Evolutionary conservation across 2,888 invertebrate species (phyloP).

Genomic region (Mimachlamys varia): DNA sequence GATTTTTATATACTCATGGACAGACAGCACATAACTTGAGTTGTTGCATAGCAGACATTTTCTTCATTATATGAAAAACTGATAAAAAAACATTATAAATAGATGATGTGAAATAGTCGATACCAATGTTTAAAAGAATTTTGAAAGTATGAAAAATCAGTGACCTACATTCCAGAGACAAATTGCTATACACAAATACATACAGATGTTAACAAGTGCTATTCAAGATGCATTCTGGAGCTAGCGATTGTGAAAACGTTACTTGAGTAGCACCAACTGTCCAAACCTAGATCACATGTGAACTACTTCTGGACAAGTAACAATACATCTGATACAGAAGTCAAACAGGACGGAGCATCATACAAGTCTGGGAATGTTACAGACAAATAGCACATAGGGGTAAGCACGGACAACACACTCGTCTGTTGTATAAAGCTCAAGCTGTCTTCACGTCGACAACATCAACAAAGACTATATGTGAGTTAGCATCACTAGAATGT

Average conservation of each 20-base stretch:
- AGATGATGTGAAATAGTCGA: background rate
- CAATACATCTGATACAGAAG: too few relatives aligned
- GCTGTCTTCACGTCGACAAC: background rate
- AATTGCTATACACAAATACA: background rate
- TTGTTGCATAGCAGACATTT: background rate
- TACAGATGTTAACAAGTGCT: background rate
- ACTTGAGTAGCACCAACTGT: background rate
- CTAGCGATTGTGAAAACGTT: background rate
- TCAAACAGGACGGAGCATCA: too few relatives aligned
- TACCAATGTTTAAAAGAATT: background rate
- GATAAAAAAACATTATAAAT: background rate
- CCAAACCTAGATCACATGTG: background rate
- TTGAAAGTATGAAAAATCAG: background rate
- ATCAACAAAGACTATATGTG: background rate
- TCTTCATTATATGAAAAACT: background rate
- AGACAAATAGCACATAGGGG: background rate
- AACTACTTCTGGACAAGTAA: background rate
- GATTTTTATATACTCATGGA: background rate
- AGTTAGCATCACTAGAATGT: slow-evolving; percentile 9
- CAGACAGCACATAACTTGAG: too few relatives aligned
- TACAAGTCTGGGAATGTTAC: too few relatives aligned
- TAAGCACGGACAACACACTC: background rate
- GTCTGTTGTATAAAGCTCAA: background rate
- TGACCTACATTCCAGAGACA: background rate
- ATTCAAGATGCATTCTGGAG: background rate